These are phyloP conservation scores for Stomorhina lunata DNA, from an alignment of 2,888 invertebrate species.

Conservation along the genomic window DNA sequence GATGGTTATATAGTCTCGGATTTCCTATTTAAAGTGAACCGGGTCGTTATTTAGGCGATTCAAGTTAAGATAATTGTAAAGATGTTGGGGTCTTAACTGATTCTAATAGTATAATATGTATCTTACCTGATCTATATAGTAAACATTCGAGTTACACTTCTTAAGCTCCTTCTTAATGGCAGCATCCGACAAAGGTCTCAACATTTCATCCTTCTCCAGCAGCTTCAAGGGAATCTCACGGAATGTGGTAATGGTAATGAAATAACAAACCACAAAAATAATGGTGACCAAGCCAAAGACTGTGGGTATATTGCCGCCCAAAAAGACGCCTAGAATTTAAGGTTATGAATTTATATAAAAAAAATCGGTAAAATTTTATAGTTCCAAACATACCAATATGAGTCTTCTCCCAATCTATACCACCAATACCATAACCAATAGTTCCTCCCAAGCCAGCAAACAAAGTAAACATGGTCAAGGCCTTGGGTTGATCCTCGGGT, in stretches of 20 bases:
- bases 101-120: too few species aligned
- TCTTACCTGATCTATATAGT: slow-evolving; percentile 75
- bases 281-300: slow-evolving; percentile 82
- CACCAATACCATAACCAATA: slow-evolving; percentile 83
- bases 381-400: slow-evolving; percentile 75
- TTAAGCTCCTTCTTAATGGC: slow-evolving; percentile 76
- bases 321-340: slow-evolving; percentile 72
- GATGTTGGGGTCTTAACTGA: too few species aligned
- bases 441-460: slow-evolving; percentile 85
- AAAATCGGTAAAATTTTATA: too few species aligned
- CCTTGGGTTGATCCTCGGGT: slow-evolving; percentile 83
- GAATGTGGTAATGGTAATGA: slow-evolving; percentile 82
- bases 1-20: too few species aligned
- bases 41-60: too few species aligned
- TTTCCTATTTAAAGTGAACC: too few species aligned
- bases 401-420: slow-evolving; percentile 83
- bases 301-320: slow-evolving; percentile 83
- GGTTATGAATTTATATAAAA: too few species aligned
- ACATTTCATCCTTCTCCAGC: slow-evolving; percentile 76
- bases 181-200: slow-evolving; percentile 76
- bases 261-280: slow-evolving; percentile 82
- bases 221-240: slow-evolving; percentile 82
- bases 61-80: too few species aligned
- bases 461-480: slow-evolving; percentile 83
- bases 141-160: slow-evolving; percentile 76